Evolutionary conservation across 1,140 invertebrate genomes (phyloP).

Genomic region (Chelonus insularis): DNA sequence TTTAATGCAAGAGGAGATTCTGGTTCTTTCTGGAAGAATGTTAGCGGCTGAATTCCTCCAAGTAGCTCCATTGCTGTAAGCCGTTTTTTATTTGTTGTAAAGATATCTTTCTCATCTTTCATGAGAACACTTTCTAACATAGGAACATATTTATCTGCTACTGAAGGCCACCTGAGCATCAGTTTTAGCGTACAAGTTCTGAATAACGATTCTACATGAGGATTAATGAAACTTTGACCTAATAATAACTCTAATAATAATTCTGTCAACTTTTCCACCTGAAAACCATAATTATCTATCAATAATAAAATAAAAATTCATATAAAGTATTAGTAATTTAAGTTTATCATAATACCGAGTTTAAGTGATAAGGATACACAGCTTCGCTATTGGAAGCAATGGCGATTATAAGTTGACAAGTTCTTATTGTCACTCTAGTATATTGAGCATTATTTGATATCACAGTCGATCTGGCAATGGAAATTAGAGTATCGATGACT

Average conservation of each 20-base stretch:
- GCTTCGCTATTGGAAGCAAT: constrained; percentile 53
- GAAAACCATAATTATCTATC: constrained; percentile 27
- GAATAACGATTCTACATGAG: constrained; percentile 51
- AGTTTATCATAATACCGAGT: constrained; percentile 39
- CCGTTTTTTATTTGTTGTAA: constrained; percentile 43
- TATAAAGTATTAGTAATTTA: constrained; percentile 3
- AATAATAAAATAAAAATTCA: constrained; percentile 1
- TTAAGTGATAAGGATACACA: constrained; percentile 54
- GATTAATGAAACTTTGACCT: constrained; percentile 54
- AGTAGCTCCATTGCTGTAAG: constrained; percentile 51
- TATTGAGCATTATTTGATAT: constrained; percentile 59
- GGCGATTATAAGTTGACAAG: constrained; percentile 57
- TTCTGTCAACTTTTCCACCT: constrained; percentile 57
- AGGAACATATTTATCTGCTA: constrained; percentile 53
- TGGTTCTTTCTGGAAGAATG: constrained; percentile 45
- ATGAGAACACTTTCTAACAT: constrained; percentile 46
- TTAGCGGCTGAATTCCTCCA: constrained; percentile 49
- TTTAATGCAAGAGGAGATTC: constrained; percentile 42
- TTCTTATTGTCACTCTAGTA: constrained; percentile 52
- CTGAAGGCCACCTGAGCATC: constrained; percentile 57
- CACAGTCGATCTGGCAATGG: constrained; percentile 52
- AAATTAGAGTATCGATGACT: constrained; percentile 55
- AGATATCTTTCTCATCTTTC: constrained; percentile 42
- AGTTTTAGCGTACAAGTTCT: constrained; percentile 55
- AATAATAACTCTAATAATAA: constrained; percentile 52